Evolutionary conservation across 2,113 vertebrate species (phyloP).

Genomic region (Erpornis zantholeuca): DNA sequence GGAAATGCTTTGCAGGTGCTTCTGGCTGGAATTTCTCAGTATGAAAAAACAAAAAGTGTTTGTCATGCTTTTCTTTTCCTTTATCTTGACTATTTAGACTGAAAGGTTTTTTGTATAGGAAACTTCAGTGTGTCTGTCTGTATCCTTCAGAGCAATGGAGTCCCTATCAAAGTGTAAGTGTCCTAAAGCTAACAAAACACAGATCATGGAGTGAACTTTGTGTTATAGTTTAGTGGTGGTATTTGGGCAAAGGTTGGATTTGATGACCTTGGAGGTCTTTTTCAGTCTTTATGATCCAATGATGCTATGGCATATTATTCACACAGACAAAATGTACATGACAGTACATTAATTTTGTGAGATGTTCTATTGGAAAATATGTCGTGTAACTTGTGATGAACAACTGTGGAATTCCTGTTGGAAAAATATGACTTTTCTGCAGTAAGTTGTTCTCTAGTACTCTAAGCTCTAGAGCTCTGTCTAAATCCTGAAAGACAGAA

Average conservation of each 20-base stretch:
- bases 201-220: background rate
- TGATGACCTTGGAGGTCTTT: background rate
- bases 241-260: background rate
- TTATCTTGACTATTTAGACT: background rate
- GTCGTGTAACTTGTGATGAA: background rate
- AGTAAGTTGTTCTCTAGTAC: background rate
- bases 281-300: background rate
- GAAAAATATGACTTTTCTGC: background rate
- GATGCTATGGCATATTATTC: background rate
- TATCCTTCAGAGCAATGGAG: background rate
- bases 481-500: conserved; percentile 1
- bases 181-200: background rate
- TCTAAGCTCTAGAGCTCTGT: background rate
- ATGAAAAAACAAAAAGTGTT: background rate
- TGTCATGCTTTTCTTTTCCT: background rate
- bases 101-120: background rate
- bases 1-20: background rate
- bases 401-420: background rate
- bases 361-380: background rate
- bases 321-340: background rate
- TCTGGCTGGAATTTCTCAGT: background rate
- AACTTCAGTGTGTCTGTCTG: background rate
- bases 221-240: background rate
- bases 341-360: background rate
- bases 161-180: background rate